Base-by-base conservation (phyloP, 2,113 vertebrate genomes). In the Trematocara zebra region DNA sequence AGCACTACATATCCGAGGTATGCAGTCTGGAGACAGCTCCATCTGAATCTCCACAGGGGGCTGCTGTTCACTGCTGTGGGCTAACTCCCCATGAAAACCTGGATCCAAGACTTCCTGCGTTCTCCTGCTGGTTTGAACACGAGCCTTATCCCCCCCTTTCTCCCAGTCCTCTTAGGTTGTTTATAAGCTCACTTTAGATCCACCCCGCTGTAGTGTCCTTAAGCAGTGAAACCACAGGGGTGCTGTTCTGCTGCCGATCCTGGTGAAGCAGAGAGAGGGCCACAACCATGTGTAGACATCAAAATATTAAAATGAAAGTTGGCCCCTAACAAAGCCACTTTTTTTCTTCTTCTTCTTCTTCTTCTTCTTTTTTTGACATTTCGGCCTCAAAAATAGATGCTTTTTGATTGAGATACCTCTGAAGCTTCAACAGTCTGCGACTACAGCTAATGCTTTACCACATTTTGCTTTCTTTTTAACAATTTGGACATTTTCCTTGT, bases 11-110 rank as follows among this genome's bases (percentile, higher is more conserved):
- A 83, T 82, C 82, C 54, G 6, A 4, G 26, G 76, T 64, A 67
- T 85, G 81, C 85, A 47, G 59, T 18, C 10, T 26, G 72, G 31
- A 84, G 89, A 90, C 91, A 61, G 80, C 76, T 80, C 78, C 82
- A 91, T 92, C 78, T 83, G 78, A 90, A 89, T 44, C 52, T 80
- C 89, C 26, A 33, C 91, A 26, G 91, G 90, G 82, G 83, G 37
- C 23, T 72, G 47, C 52, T 80, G 72, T 79, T 84, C 82, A 20
- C 89, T 51, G 90, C 92, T 91, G 87, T 35, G 84, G 18, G 44
- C 76, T 49, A 85, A 35, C 64, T 64, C 33, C 59, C 12, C n/a
- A 54, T 83, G 51, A 80, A 87, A 87, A 82, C 69, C 42, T 80
- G 44, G 51, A 90, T 81, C 72, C 86, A 82, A 81, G 33, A 23